Evolutionary conservation across 2,113 vertebrate species (phyloP).

Genomic region (Athene noctua): DNA sequence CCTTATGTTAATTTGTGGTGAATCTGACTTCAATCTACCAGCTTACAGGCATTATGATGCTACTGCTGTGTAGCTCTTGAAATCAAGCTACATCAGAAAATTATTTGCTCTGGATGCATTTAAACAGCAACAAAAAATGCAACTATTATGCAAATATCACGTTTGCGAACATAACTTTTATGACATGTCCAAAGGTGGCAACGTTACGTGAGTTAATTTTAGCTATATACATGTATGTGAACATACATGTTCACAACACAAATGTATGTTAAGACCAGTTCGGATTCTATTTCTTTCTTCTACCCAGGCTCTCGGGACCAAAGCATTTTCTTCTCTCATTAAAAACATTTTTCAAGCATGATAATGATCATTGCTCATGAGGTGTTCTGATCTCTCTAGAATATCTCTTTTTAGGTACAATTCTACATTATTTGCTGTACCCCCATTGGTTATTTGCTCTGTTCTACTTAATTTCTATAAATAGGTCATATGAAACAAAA

Average conservation of each 20-base stretch:
- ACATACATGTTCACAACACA: neutral
- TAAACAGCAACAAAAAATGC: neutral
- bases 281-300: neutral
- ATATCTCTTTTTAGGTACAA: neutral
- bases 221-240: neutral
- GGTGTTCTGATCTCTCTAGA: neutral
- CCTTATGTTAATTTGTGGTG: neutral
- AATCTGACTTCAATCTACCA: neutral
- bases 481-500: conserved; percentile 30
- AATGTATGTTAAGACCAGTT: neutral
- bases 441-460: neutral
- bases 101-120: neutral
- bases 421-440: neutral
- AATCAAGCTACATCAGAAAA: neutral
- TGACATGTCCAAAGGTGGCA: neutral
- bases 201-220: neutral
- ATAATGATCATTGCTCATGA: neutral
- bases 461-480: conserved; percentile 26
- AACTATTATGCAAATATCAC: neutral
- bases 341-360: neutral
- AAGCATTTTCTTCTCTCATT: neutral
- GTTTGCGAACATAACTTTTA: neutral
- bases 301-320: neutral
- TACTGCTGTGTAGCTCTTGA: neutral
- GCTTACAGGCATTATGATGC: neutral